Base-by-base conservation (phyloP, 2,113 vertebrate genomes). In the Ciconia maguari region DNA sequence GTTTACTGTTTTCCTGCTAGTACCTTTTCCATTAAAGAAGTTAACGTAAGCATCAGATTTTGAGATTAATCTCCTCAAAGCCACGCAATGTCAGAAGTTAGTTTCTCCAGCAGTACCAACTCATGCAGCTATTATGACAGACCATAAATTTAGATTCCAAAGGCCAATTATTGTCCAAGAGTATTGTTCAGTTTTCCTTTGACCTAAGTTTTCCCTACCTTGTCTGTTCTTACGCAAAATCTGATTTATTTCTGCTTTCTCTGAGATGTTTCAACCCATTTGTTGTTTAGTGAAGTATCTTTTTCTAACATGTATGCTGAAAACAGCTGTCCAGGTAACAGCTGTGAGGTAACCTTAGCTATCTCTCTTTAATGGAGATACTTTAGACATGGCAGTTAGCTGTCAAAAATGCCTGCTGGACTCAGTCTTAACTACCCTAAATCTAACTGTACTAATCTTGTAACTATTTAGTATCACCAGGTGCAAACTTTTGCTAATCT, bases 171-270 rank as follows among this genome's bases (percentile, higher is more conserved):
- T 36, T 77, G 22, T 71, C 42, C 38, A 70, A 48, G 48, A 34
- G 7, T 26, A 48, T 38, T 61, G 32, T 57, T 87, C 52, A 62
- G 10, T 51, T 92, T 83, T 60, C 16, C 20, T 83, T 49, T 87
- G 34, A 60, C 21, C 42, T 42, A 52, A 68, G 7, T 66, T 80
- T 91, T 61, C 27, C 38, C 11, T 66, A 2, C 11, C 6, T 76
- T 66, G 27, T 29, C 38, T 0, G 0, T 71, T 80, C 20, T 34
- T 81, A 51, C 1, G 3, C 24, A 71, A 71, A 84, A n/a, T 16
- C 32, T 55, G 11, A n/a, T 46, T 61, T 60, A 38, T 75, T 88
- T 84, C 57, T 66, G 12, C 61, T 60, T 68, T 71, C 25, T 81
- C 36, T 62, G 46, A 49, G 55, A 16, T 83, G 13, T 75, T 94